Conservation (phyloP, 2,888 invertebrate species). For the Craniophora ligustri region DNA sequence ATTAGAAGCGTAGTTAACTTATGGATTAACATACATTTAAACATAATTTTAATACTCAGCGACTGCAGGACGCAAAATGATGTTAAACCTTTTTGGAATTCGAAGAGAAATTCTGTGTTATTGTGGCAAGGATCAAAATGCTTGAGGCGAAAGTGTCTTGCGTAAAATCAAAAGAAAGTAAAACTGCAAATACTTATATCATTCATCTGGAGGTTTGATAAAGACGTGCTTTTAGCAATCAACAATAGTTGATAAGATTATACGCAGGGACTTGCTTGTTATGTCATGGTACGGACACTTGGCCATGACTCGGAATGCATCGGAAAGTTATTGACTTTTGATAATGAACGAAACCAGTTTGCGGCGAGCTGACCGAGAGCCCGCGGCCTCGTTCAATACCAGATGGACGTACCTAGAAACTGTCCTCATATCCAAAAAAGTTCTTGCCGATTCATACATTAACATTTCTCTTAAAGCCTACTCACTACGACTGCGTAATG, state of each 20-base stretch:
- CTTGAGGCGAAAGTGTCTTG: conserved; percentile 65
- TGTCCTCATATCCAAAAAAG: conserved; percentile 55
- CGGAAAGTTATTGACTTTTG: conserved; percentile 89
- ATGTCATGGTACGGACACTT: conserved; percentile 74
- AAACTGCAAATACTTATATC: conserved; percentile 57
- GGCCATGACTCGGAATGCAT: conserved; percentile 86
- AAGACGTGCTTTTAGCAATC: conserved; percentile 8
- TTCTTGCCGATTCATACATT: conserved; percentile 65
- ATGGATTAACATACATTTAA: conserved; percentile 28
- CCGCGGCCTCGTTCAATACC: conserved; percentile 84
- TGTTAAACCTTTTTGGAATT: conserved; percentile 10
- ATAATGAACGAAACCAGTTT: conserved; percentile 87
- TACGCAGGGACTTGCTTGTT: conserved; percentile 58
- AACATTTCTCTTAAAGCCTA: conserved; percentile 55
- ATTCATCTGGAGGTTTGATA: conserved; percentile 46
- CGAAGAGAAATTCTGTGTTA: conserved; percentile 45
- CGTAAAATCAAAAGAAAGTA: conserved; percentile 65
- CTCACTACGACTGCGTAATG: conserved; percentile 16
- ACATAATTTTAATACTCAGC: not conserved
- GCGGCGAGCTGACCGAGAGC: conserved; percentile 83
- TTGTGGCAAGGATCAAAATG: conserved; percentile 43
- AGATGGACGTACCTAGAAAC: conserved; percentile 67
- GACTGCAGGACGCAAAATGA: not conserved
- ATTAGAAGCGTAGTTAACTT: conserved; percentile 39
- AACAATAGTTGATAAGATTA: conserved; percentile 38